Base-by-base conservation (phyloP, 2,113 vertebrate species). In the Brachyhypopomus gauderio region DNA sequence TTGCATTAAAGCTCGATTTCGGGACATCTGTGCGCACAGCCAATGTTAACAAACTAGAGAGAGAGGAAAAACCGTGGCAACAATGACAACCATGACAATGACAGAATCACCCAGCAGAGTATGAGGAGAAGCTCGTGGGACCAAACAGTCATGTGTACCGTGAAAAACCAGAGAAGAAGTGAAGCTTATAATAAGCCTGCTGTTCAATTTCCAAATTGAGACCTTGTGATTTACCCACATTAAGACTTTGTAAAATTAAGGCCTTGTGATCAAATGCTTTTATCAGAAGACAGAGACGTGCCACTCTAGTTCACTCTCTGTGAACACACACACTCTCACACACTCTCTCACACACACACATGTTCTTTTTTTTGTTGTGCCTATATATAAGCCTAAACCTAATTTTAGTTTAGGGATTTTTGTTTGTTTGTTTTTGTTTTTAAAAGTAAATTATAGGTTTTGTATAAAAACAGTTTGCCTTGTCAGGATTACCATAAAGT, bases 1-100 rank as follows among this genome's bases (percentile, higher is more conserved):
- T 83, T 84, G 78, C 74, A 48, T 82, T 58, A 70, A 63, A 55
- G 34, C 41, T 67, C 78, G 55, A 59, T 81, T 72, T 66, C 72
- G 59, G 70, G 64, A 78, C 83, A 79, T 64, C 58, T 83, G 72
- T 55, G 67, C 66, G 19, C 0, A 5, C n/a, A 75, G 78, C 34
- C 25, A 60, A 85, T 74, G 83, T 23, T 45, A 58, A 81, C 69
- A 41, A 58, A 55, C 45, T 8, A 20, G 5, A 9, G 1, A 8
- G 25, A 69, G 8, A n/a, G 6, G 12, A 22, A 66, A 30, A 82
- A 69, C 34, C 0, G 12, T 9, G 48, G 67, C 60, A 73, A 81
- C 69, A 74, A 79, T 81, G 25, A 83, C 82, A 75, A 63, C 27
- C 16, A n/a, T 30, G 60, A 64, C 30, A 63, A 66, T 58, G 41